Base-by-base conservation (phyloP, 2,113 vertebrate species). In the Condylura cristata region DNA sequence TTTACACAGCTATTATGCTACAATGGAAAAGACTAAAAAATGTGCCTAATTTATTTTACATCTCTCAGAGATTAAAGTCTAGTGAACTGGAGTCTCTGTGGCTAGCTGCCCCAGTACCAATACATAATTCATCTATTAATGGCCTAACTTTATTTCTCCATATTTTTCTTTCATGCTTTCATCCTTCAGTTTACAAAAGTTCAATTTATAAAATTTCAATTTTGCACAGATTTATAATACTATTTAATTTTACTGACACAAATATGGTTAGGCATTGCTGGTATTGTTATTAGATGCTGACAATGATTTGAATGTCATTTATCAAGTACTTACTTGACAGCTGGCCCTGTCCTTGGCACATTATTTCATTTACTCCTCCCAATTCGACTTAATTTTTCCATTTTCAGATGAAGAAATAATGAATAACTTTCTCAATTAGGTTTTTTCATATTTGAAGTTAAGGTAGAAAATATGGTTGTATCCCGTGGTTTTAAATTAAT, bases 191-290 rank as follows among this genome's bases (percentile, higher is more conserved):
- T 90, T 65, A 63, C 20, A 60, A 76, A 95, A 61, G 6, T 78
- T 90, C 56, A 82, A 32, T 68, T 92, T 63, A 76, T 26, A 84
- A 66, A 90, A 63, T 66, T 92, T 90, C 10, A 85, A 16, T 68
- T 46, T 56, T 61, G 26, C 18, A 63, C 93, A 80, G 8, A 89
- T 83, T 46, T 89, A n/a, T 63, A 89, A 89, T 46, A 61, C 3
- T 74, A 72, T 48, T 63, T 18, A 46, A 81, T 44, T 65, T 86
- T 48, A 89, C 20, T 46, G 44, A 66, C n/a, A 37, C 20, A 34
- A 60, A 81, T 79, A 66, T 51, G 84, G 9, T 63, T 85, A 72
- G n/a, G 48, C 24, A 39, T 51, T 44, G 37, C 17, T 81, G 13
- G 5, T n/a, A 63, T n/a, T 70, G 28, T 66, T 51, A 68, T 63